phyloP scores from a whole-genome alignment of 2,113 vertebrate genomes.

The Anoplopoma fimbria region DNA sequence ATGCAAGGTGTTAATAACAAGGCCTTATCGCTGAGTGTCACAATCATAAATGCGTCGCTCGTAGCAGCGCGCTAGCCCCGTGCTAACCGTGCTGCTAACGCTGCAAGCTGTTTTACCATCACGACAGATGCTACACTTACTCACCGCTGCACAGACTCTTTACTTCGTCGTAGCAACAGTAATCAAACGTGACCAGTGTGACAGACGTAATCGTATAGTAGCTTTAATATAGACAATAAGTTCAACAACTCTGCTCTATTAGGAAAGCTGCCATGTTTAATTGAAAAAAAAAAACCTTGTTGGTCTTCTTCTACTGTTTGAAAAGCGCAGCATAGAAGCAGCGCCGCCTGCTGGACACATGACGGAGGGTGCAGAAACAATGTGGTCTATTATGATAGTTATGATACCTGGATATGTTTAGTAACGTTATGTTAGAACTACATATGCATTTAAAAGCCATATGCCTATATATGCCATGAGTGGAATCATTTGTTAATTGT shows the following conservation, averaged over 20 bases:
- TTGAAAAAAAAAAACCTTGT: too few relatives aligned
- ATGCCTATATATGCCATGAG: too few relatives aligned
- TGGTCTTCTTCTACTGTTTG: slow-evolving; percentile 36
- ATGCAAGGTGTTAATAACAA: not conserved
- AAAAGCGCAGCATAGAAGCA: fast-evolving
- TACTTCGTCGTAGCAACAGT: not conserved
- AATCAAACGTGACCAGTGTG: too few relatives aligned
- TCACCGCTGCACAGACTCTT: not conserved
- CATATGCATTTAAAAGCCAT: not conserved
- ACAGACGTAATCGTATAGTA: not conserved
- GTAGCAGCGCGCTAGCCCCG: not conserved
- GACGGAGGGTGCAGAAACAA: not conserved
- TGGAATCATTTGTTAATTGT: too few relatives aligned
- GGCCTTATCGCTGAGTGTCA: not conserved
- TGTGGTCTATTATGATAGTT: not conserved
- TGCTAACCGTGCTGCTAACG: slow-evolving; percentile 49
- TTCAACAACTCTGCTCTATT: not conserved
- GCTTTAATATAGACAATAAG: not conserved
- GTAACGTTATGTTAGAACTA: not conserved
- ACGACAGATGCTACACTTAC: not conserved
- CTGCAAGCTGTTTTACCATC: not conserved
- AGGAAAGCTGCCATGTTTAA: slow-evolving; percentile 45
- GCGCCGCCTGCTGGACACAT: slow-evolving; percentile 28
- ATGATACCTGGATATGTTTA: not conserved
- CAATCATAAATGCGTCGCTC: not conserved